These are phyloP conservation scores for Anthonomus grandis DNA, from an alignment of 1,140 invertebrate species.

Conservation along the genomic window DNA sequence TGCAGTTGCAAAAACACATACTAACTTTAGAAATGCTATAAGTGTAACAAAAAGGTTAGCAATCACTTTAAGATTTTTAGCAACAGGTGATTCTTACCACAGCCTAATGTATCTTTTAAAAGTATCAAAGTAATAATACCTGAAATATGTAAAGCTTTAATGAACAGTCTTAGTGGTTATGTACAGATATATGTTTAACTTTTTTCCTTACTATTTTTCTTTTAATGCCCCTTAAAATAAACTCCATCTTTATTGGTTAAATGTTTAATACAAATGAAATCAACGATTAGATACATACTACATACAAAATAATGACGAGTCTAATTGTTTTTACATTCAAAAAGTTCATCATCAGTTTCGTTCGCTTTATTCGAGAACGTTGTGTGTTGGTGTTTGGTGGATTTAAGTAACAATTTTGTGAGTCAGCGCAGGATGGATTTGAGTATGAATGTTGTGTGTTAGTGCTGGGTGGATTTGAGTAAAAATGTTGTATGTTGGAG, in stretches of 20 bases:
- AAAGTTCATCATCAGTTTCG: too few relatives aligned
- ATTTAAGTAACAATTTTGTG: too few relatives aligned
- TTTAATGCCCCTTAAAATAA: too few relatives aligned
- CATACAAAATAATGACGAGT: neutral
- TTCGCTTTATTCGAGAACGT: too few relatives aligned
- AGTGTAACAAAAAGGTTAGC: too few relatives aligned
- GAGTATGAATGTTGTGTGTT: neutral
- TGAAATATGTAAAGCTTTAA: neutral
- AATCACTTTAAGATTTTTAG: too few relatives aligned
- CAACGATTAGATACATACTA: neutral
- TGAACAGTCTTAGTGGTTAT: neutral
- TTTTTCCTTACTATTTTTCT: too few relatives aligned
- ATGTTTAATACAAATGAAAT: neutral
- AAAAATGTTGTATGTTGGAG: neutral
- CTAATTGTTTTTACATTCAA: neutral
- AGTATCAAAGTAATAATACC: neutral
- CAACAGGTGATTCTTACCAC: neutral
- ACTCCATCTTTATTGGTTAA: too few relatives aligned
- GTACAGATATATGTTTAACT: neutral
- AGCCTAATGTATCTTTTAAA: neutral
- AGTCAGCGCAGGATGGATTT: neutral
- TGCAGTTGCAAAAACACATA: neutral
- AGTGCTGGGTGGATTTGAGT: neutral
- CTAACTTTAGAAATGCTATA: too few relatives aligned
- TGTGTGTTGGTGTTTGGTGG: neutral